These are phyloP conservation scores for Venturia canescens DNA, from an alignment of 1,140 invertebrate genomes.

Conservation along the genomic window DNA sequence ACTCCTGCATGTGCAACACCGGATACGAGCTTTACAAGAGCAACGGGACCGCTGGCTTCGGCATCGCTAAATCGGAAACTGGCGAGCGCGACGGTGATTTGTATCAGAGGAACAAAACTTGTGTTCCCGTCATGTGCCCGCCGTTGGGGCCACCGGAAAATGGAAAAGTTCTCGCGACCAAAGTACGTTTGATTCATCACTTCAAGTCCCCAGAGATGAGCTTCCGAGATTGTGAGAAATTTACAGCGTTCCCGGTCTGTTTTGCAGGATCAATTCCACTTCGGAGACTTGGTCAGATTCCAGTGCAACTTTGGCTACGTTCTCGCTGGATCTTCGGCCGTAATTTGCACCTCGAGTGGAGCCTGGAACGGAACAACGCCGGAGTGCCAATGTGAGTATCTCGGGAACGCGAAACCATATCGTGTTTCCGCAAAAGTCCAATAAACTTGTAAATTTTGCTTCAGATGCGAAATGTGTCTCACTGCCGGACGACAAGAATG, in stretches of 20 bases:
- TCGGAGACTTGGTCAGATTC: conserved; percentile 93
- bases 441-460: conserved; percentile 11
- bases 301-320: conserved; percentile 97
- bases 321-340: conserved; percentile 88
- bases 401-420: background rate
- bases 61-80: conserved; percentile 88
- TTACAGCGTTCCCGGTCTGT: background rate
- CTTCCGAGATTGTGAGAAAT: background rate
- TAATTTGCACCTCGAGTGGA: conserved; percentile 93
- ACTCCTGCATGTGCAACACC: conserved; percentile 92
- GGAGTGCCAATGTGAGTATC: conserved; percentile 90
- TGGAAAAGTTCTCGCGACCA: conserved; percentile 90
- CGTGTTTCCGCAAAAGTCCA: background rate
- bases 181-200: conserved; percentile 61
- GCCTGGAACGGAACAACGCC: conserved; percentile 96
- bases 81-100: conserved; percentile 92
- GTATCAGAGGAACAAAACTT: conserved; percentile 96
- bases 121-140: conserved; percentile 95
- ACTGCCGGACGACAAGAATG: conserved; percentile 91
- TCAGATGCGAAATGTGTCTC: conserved; percentile 93
- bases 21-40: conserved; percentile 93
- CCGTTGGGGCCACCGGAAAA: conserved; percentile 89
- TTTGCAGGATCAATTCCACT: conserved; percentile 85
- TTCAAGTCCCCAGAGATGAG: background rate
- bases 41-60: conserved; percentile 95